These are phyloP conservation scores for Hololepta plana DNA, from an alignment of 2,888 invertebrate species.

Conservation along the genomic window DNA sequence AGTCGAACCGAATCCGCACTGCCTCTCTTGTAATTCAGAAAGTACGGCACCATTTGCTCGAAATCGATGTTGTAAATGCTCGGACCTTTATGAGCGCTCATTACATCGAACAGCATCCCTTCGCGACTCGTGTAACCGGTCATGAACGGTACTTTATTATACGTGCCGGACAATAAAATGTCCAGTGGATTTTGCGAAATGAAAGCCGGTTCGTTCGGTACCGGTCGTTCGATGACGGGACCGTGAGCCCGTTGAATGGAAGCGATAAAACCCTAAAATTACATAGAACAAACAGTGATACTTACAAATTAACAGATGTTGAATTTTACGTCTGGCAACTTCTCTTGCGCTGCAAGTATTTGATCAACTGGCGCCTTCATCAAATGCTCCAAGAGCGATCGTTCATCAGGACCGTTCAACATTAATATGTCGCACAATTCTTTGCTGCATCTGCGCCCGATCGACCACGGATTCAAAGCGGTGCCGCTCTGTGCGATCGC, in stretches of 20 bases:
- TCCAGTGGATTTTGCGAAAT: conserved; percentile 17
- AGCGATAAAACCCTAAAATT: conserved; percentile 3
- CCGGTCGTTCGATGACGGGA: conserved; percentile 13
- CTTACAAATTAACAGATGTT: too few species aligned
- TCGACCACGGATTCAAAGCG: conserved; percentile 17
- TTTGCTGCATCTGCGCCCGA: conserved; percentile 18
- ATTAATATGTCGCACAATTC: too few species aligned
- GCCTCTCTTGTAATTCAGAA: too few species aligned
- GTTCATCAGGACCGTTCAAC: too few species aligned
- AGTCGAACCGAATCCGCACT: too few species aligned
- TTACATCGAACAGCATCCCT: conserved; percentile 19
- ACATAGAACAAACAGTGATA: too few species aligned
- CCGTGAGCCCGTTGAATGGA: conserved; percentile 6
- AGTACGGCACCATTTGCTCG: too few species aligned
- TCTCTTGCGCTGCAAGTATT: conserved; percentile 21
- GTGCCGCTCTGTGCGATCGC: conserved; percentile 22
- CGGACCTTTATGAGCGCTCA: too few species aligned
- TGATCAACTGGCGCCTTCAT: conserved; percentile 19
- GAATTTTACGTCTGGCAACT: conserved; percentile 17
- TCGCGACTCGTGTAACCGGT: conserved; percentile 21
- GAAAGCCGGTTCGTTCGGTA: conserved; percentile 15
- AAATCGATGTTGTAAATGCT: too few species aligned
- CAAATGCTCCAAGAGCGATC: conserved; percentile 22
- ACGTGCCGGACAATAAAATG: conserved; percentile 16
- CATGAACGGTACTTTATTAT: too few species aligned